These are phyloP conservation scores for Heliconius cydno DNA, from an alignment of 2,888 invertebrate species.

Conservation along the genomic window DNA sequence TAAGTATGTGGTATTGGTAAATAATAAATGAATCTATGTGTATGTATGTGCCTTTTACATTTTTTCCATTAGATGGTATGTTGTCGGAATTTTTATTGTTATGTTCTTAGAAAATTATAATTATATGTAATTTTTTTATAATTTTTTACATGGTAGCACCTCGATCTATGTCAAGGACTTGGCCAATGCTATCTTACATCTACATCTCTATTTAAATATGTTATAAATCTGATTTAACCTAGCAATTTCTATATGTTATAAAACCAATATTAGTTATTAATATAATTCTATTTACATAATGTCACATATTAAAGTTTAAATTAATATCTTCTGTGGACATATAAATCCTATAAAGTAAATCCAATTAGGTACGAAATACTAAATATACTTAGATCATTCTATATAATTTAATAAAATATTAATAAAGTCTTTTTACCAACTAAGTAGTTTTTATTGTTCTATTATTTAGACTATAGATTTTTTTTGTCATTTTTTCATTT, in stretches of 20 bases:
- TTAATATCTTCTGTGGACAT: neutral
- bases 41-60: slow-evolving; percentile 10
- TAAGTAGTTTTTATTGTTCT: too few species aligned
- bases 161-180: slow-evolving; percentile 17
- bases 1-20: slow-evolving; percentile 27
- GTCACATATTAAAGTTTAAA: neutral
- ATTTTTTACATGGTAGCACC: neutral
- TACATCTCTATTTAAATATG: neutral
- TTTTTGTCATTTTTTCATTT: too few species aligned
- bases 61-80: slow-evolving; percentile 27
- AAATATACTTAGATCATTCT: too few species aligned
- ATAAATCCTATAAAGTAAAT: neutral
- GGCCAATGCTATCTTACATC: neutral
- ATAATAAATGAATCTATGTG: neutral
- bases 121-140: slow-evolving; percentile 18
- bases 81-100: slow-evolving; percentile 25
- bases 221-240: neutral
- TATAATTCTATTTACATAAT: neutral
- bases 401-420: too few species aligned
- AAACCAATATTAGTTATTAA: neutral
- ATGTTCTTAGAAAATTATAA: slow-evolving; percentile 24
- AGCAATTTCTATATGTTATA: neutral
- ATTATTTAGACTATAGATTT: too few species aligned
- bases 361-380: neutral
- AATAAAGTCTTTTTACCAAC: too few species aligned